Percentiles rank a stretch among this genome's conserved stretches.
Conservation (phyloP, 2,888 invertebrate species). For the Epistrophella euchroma region DNA sequence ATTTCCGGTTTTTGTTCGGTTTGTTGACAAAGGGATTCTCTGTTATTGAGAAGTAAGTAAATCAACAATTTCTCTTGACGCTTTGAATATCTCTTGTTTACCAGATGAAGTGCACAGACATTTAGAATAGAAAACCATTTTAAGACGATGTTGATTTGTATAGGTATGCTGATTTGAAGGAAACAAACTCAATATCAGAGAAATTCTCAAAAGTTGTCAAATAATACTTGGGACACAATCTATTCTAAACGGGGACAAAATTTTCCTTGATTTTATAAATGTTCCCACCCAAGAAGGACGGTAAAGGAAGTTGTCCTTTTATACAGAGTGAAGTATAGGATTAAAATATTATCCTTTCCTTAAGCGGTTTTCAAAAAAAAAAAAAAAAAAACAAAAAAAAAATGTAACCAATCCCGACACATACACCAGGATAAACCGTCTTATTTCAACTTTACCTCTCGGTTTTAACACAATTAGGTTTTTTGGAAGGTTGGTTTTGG, state of each 20-base stretch:
- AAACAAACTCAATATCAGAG: not conserved
- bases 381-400: not conserved
- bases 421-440: not conserved
- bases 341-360: conserved; percentile 30
- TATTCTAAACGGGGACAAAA: conserved; percentile 6
- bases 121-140: conserved; percentile 22
- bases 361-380: conserved; percentile 16
- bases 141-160: conserved; percentile 2
- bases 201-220: conserved; percentile 11
- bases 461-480: conserved; percentile 28
- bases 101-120: conserved; percentile 17
- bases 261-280: not conserved
- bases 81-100: conserved; percentile 8
- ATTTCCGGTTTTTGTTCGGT: not conserved
- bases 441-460: conserved; percentile 17
- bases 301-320: conserved; percentile 12
- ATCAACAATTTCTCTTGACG: conserved; percentile 7
- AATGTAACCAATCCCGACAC: not conserved
- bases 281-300: not conserved
- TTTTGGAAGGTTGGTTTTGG: not conserved
- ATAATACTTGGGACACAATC: conserved; percentile 15
- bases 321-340: not conserved
- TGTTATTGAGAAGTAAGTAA: not conserved
- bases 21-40: conserved; percentile 18
- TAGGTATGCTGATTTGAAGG: not conserved